Base-by-base conservation (phyloP, 2,888 invertebrate genomes). In the Malthinus flaveolus region DNA sequence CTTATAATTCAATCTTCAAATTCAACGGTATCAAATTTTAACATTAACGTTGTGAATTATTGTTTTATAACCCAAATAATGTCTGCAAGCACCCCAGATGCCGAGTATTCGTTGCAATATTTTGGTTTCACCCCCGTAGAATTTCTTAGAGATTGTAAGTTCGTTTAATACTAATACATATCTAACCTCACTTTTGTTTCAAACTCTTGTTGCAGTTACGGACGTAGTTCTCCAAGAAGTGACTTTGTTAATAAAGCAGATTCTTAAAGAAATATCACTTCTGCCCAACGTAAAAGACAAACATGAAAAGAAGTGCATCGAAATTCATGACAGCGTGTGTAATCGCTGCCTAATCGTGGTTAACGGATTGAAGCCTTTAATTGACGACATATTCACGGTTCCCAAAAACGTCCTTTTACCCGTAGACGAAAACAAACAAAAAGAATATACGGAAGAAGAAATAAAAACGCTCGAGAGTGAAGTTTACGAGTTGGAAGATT, bases 81-180 rank as follows among this genome's bases (percentile, higher is more conserved):
- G 48, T 3, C 34, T 3, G 7, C 7, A 48, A 12, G 35, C 35
- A n/a, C n/a, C 7, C 8, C 32, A 8, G 42, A 50, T 1, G 32
- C 0, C n/a, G 50, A 50, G 32, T 50, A 50, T 42, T 32, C 50
- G 9, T 7, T 42, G 1, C 42, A 42, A 11, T 42, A 50, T 15
- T 50, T 39, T 10, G 32, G 32, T 10, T 50, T 50, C 32, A 13
- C 50, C 1, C 42, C 50, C 9, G 39, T 32, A n/a, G 5, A 3
- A 10, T 50, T 50, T n/a, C 32, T 12, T 12, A 31, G 32, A 32
- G 50, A 50, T 9, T 50, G 50, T 50, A 50, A 42, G 50, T 23
- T 13, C 15, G 11, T 33, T 13, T 34, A 33, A 1, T 44, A 15
- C 10, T 15, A 44, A 23, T 31, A n/a, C n/a, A n/a, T n/a, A n/a